These are phyloP conservation scores for Mamestra brassicae DNA, from an alignment of 2,888 invertebrate species.

Conservation along the genomic window DNA sequence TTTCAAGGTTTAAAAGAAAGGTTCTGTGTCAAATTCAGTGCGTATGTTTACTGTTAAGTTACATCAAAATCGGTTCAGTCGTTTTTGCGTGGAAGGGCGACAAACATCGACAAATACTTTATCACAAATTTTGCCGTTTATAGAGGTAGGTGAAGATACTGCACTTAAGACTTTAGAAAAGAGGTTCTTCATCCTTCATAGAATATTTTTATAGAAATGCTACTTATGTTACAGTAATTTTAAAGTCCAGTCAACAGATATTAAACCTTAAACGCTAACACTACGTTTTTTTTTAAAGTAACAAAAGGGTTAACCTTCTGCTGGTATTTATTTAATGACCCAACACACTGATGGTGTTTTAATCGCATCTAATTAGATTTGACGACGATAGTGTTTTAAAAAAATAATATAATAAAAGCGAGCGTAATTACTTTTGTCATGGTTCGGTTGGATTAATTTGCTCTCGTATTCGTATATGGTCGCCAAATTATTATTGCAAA, in stretches of 20 bases:
- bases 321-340: background rate
- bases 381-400: constrained; percentile 74
- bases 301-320: constrained; percentile 42
- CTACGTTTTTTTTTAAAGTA: background rate
- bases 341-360: constrained; percentile 74
- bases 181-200: no score
- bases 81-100: no score
- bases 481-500: constrained; percentile 6
- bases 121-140: no score
- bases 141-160: no score
- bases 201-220: no score
- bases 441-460: constrained; percentile 46
- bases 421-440: constrained; percentile 52
- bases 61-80: no score
- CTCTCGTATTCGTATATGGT: constrained; percentile 42
- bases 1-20: background rate
- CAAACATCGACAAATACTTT: no score
- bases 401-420: constrained; percentile 70
- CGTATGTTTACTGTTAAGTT: no score
- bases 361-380: constrained; percentile 83
- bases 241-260: background rate
- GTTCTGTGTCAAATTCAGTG: no score
- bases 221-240: no score
- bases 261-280: background rate
- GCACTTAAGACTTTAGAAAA: no score